These are phyloP conservation scores for Tolmerus cingulatus DNA, from an alignment of 2,888 invertebrate genomes.

Conservation along the genomic window DNA sequence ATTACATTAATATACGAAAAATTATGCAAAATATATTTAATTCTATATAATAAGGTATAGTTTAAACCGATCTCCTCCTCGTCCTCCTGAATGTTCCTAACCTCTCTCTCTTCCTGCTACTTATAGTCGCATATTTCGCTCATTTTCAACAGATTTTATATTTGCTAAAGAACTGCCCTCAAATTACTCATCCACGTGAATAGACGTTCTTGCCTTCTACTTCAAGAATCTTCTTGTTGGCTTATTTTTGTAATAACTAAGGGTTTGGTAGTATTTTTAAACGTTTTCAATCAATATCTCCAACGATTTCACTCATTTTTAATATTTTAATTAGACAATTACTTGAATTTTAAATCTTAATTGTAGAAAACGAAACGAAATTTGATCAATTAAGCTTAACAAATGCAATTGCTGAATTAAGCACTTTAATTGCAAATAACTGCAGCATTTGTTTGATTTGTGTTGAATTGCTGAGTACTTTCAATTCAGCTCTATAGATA, in stretches of 20 bases:
- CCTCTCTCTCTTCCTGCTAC: not conserved
- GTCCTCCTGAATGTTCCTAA: not conserved
- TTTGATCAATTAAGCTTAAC: too few species aligned
- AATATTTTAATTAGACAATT: not conserved
- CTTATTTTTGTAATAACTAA: not conserved
- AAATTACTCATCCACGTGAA: not conserved
- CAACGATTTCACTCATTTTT: not conserved
- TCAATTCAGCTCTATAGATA: too few species aligned
- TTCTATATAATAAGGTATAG: conserved; percentile 12
- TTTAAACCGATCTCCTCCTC: conserved; percentile 4
- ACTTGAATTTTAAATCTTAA: not conserved
- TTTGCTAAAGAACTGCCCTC: conserved; percentile 12
- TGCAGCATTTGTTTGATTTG: too few species aligned
- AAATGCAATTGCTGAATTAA: too few species aligned
- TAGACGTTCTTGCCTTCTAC: not conserved
- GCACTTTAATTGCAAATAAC: too few species aligned
- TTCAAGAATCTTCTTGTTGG: not conserved
- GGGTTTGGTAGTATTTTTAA: not conserved
- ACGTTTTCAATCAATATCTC: not conserved
- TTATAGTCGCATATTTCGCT: not conserved
- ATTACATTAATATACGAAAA: conserved; percentile 39
- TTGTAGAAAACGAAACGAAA: too few species aligned
- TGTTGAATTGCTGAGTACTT: too few species aligned
- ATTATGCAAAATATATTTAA: conserved; percentile 39
- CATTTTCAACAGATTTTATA: conserved; percentile 4